A percentile compares a stretch with the other conserved stretches of the same genome.
Conservation (phyloP, 1,140 invertebrate species). For the Ptiloglossa arizonensis region DNA sequence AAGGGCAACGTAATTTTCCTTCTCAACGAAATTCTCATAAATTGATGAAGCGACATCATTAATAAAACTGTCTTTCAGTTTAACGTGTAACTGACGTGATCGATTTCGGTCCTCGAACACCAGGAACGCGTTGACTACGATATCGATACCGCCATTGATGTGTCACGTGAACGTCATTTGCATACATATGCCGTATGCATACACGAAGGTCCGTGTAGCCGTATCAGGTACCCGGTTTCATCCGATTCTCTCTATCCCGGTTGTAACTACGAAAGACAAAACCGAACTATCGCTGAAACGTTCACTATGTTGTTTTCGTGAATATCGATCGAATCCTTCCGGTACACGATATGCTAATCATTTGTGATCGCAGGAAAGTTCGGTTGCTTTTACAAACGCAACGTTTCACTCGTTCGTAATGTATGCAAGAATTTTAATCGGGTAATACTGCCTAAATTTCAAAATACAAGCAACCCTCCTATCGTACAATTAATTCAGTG, state of each 20-base stretch:
- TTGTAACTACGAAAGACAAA: background rate
- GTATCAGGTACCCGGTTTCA: constrained; percentile 15
- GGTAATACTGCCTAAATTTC: no score
- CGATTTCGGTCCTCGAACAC: background rate
- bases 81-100: background rate
- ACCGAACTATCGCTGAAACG: no score
- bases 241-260: constrained; percentile 1
- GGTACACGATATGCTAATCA: background rate
- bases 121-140: background rate
- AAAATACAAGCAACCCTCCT: no score
- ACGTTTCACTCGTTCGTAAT: no score
- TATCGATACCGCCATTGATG: constrained; percentile 21
- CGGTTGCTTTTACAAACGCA: no score
- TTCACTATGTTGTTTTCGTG: background rate
- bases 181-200: background rate
- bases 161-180: constrained; percentile 28
- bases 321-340: background rate
- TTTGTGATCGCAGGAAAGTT: background rate
- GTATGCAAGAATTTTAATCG: no score
- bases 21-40: background rate
- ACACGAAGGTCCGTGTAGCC: background rate
- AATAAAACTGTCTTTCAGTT: background rate
- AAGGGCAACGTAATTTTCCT: no score
- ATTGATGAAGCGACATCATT: background rate
- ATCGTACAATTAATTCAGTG: no score